Evolutionary conservation across 2,797 vertebrate genomes (phyloP).

Genomic region (Galagoides demidoff): DNA sequence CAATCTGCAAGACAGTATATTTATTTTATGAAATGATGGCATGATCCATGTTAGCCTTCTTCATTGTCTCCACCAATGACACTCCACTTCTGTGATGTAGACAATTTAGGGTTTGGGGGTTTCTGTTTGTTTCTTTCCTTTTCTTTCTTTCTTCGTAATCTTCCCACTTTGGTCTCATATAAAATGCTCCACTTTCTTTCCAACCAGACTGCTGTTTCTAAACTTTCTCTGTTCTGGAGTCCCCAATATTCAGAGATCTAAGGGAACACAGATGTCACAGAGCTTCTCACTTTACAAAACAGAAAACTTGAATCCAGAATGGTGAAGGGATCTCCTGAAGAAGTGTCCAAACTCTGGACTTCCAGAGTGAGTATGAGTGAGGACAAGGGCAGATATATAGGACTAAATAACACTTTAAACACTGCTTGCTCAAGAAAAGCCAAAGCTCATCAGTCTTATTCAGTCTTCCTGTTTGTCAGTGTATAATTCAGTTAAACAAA

Average conservation of each 20-base stretch:
- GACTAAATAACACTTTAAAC: not conserved
- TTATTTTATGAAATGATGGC: not conserved
- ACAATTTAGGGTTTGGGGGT: not conserved
- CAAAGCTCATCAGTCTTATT: not conserved
- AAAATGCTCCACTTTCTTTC: not conserved
- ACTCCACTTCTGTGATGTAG: not conserved
- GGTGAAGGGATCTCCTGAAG: not conserved
- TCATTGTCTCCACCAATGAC: not conserved
- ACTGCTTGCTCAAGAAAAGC: not conserved
- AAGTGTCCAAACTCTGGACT: not conserved
- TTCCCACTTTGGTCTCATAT: not conserved
- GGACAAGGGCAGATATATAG: not conserved
- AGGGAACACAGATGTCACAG: not conserved
- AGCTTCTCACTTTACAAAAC: not conserved
- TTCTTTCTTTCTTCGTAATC: no score
- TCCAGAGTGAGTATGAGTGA: not conserved
- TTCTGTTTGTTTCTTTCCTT: not conserved
- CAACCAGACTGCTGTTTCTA: not conserved
- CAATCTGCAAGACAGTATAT: not conserved
- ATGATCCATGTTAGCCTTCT: not conserved
- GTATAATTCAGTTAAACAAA: not conserved
- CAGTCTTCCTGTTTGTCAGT: not conserved
- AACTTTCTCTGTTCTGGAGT: not conserved
- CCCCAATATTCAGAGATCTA: not conserved
- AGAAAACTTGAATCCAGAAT: not conserved